Conservation (phyloP, 2,113 vertebrate species). For the Nannospalax galili region DNA sequence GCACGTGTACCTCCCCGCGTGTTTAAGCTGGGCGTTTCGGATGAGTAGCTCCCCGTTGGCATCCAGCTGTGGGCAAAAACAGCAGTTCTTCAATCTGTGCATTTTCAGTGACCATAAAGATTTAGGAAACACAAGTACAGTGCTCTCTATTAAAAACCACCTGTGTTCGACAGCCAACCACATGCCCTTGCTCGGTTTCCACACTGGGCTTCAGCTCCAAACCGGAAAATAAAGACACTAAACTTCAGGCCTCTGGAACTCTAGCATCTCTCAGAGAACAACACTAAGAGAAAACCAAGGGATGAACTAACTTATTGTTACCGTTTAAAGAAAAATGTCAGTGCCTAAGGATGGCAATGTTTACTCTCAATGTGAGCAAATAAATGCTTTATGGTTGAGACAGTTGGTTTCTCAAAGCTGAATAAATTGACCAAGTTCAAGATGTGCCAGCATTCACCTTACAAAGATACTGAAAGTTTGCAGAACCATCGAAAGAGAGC, state of each 20-base stretch:
- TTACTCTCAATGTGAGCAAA: neutral
- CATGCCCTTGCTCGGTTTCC: neutral
- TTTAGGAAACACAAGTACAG: neutral
- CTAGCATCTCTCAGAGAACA: neutral
- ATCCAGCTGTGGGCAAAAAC: conserved; percentile 87
- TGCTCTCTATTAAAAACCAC: neutral
- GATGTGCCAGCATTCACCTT: neutral
- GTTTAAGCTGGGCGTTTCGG: conserved; percentile 92
- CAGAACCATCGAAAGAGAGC: neutral
- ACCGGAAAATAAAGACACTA: neutral
- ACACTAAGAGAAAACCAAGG: neutral
- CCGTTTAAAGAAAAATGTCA: conserved; percentile 1
- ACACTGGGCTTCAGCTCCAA: neutral
- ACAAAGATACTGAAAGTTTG: neutral
- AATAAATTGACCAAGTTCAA: neutral
- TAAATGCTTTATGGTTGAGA: neutral
- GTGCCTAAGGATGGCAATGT: neutral
- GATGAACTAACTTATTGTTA: neutral
- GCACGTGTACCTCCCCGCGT: conserved; percentile 94
- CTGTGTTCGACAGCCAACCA: neutral
- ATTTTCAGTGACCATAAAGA: neutral
- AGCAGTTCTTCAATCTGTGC: neutral
- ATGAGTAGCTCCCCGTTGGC: conserved; percentile 93
- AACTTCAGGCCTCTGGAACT: neutral
- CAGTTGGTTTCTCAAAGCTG: neutral